Evolutionary conservation across 2,797 vertebrate genomes (phyloP).

Genomic region (Mycteria americana): DNA sequence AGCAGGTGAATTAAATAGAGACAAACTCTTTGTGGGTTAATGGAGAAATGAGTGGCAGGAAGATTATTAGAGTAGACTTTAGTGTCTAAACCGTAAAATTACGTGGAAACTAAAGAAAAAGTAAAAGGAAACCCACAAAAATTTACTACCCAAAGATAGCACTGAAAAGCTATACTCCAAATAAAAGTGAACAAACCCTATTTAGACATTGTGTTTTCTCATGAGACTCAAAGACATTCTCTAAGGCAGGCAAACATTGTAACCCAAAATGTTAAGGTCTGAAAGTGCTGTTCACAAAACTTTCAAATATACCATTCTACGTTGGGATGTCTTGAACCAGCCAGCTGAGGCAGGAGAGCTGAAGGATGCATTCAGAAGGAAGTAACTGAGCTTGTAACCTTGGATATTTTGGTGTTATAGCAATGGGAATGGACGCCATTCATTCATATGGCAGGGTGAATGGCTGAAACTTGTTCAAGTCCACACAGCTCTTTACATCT

Average conservation of each 20-base stretch:
- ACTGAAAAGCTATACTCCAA: not conserved
- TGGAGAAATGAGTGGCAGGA: not conserved
- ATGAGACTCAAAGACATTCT: not conserved
- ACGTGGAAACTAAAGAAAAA: not conserved
- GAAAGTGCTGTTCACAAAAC: not conserved
- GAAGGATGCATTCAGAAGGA: not conserved
- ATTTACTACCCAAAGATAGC: rapidly evolving
- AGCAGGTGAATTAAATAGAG: not conserved
- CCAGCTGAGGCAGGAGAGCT: not conserved
- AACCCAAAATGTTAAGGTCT: not conserved
- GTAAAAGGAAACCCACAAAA: not conserved
- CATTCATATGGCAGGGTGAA: not conserved
- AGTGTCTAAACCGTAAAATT: not conserved
- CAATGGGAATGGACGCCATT: not conserved
- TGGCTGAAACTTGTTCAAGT: not conserved
- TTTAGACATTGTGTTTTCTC: not conserved
- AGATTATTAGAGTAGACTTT: not conserved
- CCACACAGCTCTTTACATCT: not conserved
- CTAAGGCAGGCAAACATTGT: not conserved
- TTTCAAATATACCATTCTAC: not conserved
- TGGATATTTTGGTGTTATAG: not conserved
- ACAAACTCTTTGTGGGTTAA: not conserved
- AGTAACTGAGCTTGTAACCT: not conserved
- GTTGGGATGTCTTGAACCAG: not conserved
- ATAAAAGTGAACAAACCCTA: not conserved